Percentiles rank a stretch among this genome's conserved stretches.
Evolutionary conservation across 1,140 invertebrate genomes (phyloP).

Genomic region (Neodiprion fabricii): DNA sequence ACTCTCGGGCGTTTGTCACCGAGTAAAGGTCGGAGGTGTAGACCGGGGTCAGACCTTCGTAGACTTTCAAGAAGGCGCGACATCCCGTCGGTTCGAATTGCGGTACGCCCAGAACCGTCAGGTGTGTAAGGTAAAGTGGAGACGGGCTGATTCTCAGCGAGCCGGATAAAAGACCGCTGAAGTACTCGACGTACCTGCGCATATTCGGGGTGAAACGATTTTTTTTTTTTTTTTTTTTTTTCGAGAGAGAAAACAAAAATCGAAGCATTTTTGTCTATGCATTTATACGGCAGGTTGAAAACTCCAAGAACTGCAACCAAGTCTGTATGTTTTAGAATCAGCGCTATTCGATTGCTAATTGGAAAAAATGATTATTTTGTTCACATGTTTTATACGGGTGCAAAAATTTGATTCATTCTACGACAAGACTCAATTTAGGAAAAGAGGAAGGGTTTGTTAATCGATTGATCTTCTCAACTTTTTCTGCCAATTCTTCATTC

Average conservation of each 20-base stretch:
- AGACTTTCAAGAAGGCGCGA: constrained; percentile 81
- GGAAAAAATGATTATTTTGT: too few species aligned
- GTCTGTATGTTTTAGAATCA: too few species aligned
- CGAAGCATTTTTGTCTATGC: too few species aligned
- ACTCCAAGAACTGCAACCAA: too few species aligned
- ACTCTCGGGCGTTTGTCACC: constrained; percentile 64
- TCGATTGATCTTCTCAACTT: too few species aligned
- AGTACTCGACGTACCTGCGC: constrained; percentile 86
- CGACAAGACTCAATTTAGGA: too few species aligned
- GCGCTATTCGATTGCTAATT: too few species aligned
- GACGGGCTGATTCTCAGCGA: constrained; percentile 86
- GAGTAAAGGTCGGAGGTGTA: constrained; percentile 76
- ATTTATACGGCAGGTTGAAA: too few species aligned
- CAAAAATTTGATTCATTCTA: too few species aligned
- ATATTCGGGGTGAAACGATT: constrained; percentile 20
- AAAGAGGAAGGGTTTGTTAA: too few species aligned
- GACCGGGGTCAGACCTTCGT: constrained; percentile 86
- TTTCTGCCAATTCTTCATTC: too few species aligned
- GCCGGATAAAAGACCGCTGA: constrained; percentile 87
- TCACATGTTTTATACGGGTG: too few species aligned
- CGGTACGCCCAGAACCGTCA: constrained; percentile 84
- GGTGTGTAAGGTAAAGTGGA: constrained; percentile 84
- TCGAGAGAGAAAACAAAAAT: neutral
- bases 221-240: neutral
- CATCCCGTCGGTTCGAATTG: constrained; percentile 77